Conservation (phyloP, 2,113 vertebrate species). For the Hemiscyllium ocellatum region DNA sequence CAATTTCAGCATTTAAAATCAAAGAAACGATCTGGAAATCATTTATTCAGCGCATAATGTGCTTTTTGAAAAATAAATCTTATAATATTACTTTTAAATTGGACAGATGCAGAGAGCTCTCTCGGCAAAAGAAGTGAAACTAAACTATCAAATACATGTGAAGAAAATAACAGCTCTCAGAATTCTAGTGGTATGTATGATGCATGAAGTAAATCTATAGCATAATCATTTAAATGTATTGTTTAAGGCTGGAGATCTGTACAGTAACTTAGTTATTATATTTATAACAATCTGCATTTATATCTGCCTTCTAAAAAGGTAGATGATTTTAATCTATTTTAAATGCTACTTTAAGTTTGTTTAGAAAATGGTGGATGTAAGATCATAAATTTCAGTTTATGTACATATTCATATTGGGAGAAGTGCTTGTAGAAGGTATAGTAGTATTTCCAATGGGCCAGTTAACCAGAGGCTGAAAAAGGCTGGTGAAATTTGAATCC, state of each 20-base stretch:
- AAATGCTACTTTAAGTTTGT: background rate
- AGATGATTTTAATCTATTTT: background rate
- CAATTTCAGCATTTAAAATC: background rate
- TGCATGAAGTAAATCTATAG: background rate
- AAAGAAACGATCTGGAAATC: background rate
- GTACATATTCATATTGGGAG: background rate
- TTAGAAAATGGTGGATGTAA: background rate
- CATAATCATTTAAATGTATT: background rate
- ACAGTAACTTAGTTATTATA: background rate
- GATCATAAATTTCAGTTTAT: background rate
- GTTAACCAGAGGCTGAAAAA: too few relatives aligned
- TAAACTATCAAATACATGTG: slow-evolving; percentile 80
- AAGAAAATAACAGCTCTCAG: slow-evolving; percentile 84
- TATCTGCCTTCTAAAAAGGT: background rate
- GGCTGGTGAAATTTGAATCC: too few relatives aligned
- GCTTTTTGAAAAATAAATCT: slow-evolving; percentile 38
- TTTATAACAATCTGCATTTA: background rate
- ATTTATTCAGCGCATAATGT: slow-evolving; percentile 7
- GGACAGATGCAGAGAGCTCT: slow-evolving; percentile 66
- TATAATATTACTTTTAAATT: slow-evolving; percentile 15
- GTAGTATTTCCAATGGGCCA: too few relatives aligned
- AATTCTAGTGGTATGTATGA: slow-evolving; percentile 87
- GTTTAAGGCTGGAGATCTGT: background rate
- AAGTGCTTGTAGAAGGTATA: background rate
- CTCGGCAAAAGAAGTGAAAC: slow-evolving; percentile 83